These are phyloP conservation scores for Entomobrya proxima DNA, from an alignment of 2,888 invertebrate species.

Conservation along the genomic window DNA sequence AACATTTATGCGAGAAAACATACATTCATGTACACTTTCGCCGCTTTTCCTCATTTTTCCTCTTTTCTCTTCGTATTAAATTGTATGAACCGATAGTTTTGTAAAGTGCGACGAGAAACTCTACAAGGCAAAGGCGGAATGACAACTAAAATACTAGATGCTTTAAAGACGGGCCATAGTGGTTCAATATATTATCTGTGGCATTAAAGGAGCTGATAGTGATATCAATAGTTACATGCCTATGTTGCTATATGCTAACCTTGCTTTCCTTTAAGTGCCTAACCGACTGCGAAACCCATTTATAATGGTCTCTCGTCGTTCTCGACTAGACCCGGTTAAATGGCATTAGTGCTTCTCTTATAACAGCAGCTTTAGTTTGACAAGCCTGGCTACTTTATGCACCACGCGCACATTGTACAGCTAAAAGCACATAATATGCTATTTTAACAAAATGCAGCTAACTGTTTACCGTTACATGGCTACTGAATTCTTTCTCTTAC, in stretches of 20 bases:
- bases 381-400: slow-evolving; percentile 12
- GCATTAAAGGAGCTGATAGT: slow-evolving; percentile 14
- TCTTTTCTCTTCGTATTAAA: slow-evolving; percentile 18
- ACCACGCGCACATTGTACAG: neutral
- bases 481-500: too few species aligned
- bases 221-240: neutral
- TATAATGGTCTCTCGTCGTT: slow-evolving; percentile 30
- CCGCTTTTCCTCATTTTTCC: slow-evolving; percentile 38
- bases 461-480: neutral
- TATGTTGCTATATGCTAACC: slow-evolving; percentile 30
- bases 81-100: slow-evolving; percentile 33
- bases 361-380: slow-evolving; percentile 20
- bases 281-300: slow-evolving; percentile 22
- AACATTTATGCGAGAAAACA: slow-evolving; percentile 24
- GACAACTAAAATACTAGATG: slow-evolving; percentile 27
- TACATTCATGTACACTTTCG: slow-evolving; percentile 38
- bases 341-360: slow-evolving; percentile 13
- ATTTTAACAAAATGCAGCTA: too few species aligned
- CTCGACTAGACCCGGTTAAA: slow-evolving; percentile 41
- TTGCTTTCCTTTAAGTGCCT: slow-evolving; percentile 38
- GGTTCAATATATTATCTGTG: slow-evolving; percentile 29
- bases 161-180: neutral
- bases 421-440: neutral
- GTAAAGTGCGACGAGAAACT: slow-evolving; percentile 4
- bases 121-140: slow-evolving; percentile 25